A percentile compares a stretch with the other conserved stretches of the same genome.
Evolutionary conservation across 2,888 invertebrate species (phyloP).

Genomic region (Epinotia brunnichana): DNA sequence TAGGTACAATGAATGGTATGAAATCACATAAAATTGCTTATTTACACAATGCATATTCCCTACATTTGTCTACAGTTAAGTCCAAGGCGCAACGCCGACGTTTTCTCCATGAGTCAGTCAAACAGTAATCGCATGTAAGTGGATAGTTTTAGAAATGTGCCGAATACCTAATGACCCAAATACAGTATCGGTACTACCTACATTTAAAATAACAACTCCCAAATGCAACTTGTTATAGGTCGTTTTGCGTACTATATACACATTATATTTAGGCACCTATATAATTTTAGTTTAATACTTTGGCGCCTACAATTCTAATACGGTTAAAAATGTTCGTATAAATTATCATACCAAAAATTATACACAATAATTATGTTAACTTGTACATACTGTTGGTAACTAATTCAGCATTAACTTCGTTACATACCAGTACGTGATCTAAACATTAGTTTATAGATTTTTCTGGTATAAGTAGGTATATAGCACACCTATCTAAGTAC

Average conservation of each 20-base stretch:
- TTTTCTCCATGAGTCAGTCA: not conserved
- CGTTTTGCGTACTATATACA: conserved; percentile 6
- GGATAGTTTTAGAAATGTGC: not conserved
- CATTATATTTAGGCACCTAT: too few relatives aligned
- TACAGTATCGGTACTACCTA: not conserved
- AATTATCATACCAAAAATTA: conserved; percentile 1
- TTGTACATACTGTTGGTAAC: too few relatives aligned
- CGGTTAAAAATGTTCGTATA: not conserved
- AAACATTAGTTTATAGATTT: not conserved
- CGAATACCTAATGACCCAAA: not conserved
- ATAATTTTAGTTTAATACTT: conserved; percentile 7
- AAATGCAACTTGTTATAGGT: not conserved
- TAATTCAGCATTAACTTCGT: conserved; percentile 8
- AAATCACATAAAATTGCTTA: conserved; percentile 2
- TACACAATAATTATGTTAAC: not conserved
- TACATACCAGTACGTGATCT: not conserved
- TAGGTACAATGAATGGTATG: not conserved
- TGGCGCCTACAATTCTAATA: conserved; percentile 15
- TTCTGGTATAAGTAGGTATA: not conserved
- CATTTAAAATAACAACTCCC: not conserved
- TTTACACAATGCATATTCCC: not conserved
- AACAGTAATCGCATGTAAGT: conserved; percentile 2
- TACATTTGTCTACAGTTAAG: not conserved
- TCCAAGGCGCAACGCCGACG: not conserved
- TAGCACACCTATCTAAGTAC: not conserved